Percentiles rank a stretch among this genome's conserved stretches.
Conservation (phyloP, 2,888 invertebrate genomes). For the Plemyria rubiginata region DNA sequence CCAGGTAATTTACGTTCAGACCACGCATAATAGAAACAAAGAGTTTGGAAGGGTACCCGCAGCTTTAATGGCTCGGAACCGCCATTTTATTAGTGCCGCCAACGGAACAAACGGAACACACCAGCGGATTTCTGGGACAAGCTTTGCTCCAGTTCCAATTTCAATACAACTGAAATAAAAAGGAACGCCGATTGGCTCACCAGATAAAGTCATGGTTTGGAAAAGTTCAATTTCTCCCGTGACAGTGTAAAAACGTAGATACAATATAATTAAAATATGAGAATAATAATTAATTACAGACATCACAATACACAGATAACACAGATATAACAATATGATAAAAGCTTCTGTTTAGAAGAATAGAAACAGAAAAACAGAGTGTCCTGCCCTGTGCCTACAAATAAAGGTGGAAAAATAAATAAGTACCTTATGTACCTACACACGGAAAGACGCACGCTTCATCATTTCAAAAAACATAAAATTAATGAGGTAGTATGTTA, state of each 20-base stretch:
- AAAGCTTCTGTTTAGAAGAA: no score
- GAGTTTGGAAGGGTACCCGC: conserved; percentile 44
- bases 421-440: no score
- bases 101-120: conserved; percentile 40
- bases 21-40: conserved; percentile 52
- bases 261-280: no score
- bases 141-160: conserved; percentile 36
- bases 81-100: conserved; percentile 54
- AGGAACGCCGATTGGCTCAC: conserved; percentile 5
- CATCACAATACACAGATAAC: no score
- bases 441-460: no score
- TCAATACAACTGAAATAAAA: conserved; percentile 19
- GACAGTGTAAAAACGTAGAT: background rate
- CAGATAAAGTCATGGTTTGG: conserved; percentile 1
- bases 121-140: conserved; percentile 37
- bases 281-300: no score
- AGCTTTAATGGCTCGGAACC: conserved; percentile 61
- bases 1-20: conserved; percentile 40
- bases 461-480: no score
- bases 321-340: no score
- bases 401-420: no score
- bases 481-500: no score
- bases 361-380: no score
- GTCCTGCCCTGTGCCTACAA: no score
- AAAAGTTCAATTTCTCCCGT: background rate